Percentiles rank a stretch among this genome's conserved stretches.
These are phyloP conservation scores for Acrocephalus scirpaceus DNA, from an alignment of 2,797 vertebrate species.

Conservation along the genomic window DNA sequence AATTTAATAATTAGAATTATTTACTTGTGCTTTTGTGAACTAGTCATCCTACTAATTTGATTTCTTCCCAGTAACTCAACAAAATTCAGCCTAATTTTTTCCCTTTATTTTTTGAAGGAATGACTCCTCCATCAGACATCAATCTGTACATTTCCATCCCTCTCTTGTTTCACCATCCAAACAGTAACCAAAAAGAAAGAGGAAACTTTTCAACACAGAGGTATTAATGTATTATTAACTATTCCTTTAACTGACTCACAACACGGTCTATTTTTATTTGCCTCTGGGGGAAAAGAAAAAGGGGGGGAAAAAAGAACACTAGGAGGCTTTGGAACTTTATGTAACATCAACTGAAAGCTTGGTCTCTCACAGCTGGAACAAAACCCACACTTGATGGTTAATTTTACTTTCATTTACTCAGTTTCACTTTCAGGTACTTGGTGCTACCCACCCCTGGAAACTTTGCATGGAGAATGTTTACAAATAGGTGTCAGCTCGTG, in stretches of 20 bases:
- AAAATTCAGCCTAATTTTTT: not conserved
- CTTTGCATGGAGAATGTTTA: not conserved
- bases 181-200: not conserved
- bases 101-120: not conserved
- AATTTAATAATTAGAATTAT: not conserved
- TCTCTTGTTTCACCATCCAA: not conserved
- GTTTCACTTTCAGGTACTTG: slow-evolving; percentile 29
- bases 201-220: slow-evolving; percentile 12
- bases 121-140: not conserved
- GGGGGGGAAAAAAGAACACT: rapidly evolving
- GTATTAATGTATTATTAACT: slow-evolving; percentile 30
- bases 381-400: not conserved
- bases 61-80: not conserved
- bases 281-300: not conserved
- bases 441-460: not conserved
- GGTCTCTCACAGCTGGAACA: slow-evolving; percentile 16
- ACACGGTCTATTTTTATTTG: slow-evolving; percentile 2
- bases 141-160: not conserved
- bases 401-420: slow-evolving; percentile 34
- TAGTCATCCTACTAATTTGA: not conserved
- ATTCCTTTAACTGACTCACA: slow-evolving; percentile 31
- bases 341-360: not conserved
- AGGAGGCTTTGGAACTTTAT: not conserved
- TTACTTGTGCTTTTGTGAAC: not conserved
- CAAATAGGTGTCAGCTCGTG: not conserved